Evolutionary conservation across 2,113 vertebrate genomes (phyloP).

Genomic region (Atractosteus spatula): DNA sequence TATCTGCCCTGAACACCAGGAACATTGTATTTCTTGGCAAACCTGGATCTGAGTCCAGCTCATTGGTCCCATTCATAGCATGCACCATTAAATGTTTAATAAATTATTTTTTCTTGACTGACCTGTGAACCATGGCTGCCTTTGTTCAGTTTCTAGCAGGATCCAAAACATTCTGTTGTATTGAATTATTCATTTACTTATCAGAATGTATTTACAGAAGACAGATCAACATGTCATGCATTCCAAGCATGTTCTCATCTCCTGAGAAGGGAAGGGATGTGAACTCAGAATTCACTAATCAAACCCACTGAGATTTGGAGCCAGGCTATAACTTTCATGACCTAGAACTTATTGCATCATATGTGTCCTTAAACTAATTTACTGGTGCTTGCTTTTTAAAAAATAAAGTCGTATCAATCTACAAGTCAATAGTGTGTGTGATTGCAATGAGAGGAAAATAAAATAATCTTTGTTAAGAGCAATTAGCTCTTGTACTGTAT

Average conservation of each 20-base stretch:
- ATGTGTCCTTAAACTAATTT: neutral
- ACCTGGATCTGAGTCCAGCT: constrained; percentile 19
- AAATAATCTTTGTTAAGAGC: no score
- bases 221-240: neutral
- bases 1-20: no score
- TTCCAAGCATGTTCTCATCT: neutral
- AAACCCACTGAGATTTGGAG: neutral
- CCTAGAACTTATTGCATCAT: neutral
- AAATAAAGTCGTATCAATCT: no score
- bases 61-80: constrained; percentile 31
- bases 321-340: neutral
- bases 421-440: no score
- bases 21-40: constrained; percentile 19
- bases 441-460: no score
- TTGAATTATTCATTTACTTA: neutral
- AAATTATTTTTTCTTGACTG: constrained; percentile 27
- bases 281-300: neutral
- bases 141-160: constrained; percentile 32
- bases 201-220: no score
- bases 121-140: constrained; percentile 25
- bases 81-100: constrained; percentile 38
- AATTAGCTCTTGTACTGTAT: no score
- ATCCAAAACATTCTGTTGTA: neutral
- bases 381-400: neutral
- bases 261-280: neutral